Evolutionary conservation across 1,140 invertebrate species (phyloP).

Genomic region (Homalodisca vitripennis): DNA sequence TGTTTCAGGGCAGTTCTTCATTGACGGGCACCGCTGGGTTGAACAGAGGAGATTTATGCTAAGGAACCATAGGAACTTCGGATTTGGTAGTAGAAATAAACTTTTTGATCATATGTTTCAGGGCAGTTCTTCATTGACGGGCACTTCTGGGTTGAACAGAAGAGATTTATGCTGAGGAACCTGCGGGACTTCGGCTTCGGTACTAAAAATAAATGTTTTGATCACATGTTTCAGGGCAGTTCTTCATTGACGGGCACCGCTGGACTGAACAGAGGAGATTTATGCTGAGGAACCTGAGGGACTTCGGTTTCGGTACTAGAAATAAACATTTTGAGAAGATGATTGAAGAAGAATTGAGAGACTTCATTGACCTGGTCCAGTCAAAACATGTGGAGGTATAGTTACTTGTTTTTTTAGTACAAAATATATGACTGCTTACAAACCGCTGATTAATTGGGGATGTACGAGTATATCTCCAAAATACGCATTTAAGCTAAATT

Average conservation of each 20-base stretch:
- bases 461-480: no score
- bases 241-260: no score
- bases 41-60: conserved; percentile 70
- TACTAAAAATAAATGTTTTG: conserved; percentile 55
- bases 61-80: no score
- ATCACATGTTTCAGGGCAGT: conserved; percentile 57
- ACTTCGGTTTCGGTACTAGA: conserved; percentile 62
- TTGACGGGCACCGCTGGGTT: conserved; percentile 64
- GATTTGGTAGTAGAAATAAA: conserved; percentile 58
- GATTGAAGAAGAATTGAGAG: conserved; percentile 53
- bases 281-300: no score
- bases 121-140: no score
- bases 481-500: no score
- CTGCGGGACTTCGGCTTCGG: conserved; percentile 73
- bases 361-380: conserved; percentile 45
- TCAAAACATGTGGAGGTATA: conserved; percentile 3
- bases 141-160: conserved; percentile 64
- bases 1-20: no score
- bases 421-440: no score
- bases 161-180: conserved; percentile 65
- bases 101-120: no score
- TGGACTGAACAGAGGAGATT: conserved; percentile 74
- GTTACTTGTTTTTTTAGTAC: no score
- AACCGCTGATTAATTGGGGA: no score
- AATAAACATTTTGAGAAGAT: conserved; percentile 53